Conservation (phyloP, 2,888 invertebrate species). For the Thelaira solivaga region DNA sequence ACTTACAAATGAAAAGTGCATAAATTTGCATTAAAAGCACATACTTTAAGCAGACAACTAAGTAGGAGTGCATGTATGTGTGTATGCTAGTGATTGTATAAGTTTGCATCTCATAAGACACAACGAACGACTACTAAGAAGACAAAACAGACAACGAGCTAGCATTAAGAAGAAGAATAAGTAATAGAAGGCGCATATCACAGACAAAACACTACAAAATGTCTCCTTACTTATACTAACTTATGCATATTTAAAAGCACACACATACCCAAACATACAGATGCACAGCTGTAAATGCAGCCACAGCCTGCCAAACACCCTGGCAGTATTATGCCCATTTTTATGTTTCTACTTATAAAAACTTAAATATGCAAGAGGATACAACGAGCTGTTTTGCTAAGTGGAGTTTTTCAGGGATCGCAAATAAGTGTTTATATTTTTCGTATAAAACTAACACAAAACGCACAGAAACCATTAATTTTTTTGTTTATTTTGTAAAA, state of each 20-base stretch:
- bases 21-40: conserved; percentile 33
- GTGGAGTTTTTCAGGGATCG: background rate
- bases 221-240: conserved; percentile 22
- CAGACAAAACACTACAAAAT: conserved; percentile 32
- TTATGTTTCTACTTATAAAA: background rate
- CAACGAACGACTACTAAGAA: conserved; percentile 33
- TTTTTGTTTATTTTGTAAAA: no score
- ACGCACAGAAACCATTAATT: no score
- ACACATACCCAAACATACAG: background rate
- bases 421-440: no score
- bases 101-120: conserved; percentile 22
- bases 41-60: background rate
- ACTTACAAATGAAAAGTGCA: conserved; percentile 17
- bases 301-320: no score
- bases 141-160: conserved; percentile 4
- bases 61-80: background rate
- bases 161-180: background rate
- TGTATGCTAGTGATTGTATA: background rate
- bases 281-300: no score
- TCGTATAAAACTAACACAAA: no score
- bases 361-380: background rate
- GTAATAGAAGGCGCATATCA: conserved; percentile 38
- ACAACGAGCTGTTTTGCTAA: background rate
- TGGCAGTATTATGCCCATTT: background rate
- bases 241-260: background rate